phyloP scores from a whole-genome alignment of 2,113 vertebrate species.

The Hippolais icterina region DNA sequence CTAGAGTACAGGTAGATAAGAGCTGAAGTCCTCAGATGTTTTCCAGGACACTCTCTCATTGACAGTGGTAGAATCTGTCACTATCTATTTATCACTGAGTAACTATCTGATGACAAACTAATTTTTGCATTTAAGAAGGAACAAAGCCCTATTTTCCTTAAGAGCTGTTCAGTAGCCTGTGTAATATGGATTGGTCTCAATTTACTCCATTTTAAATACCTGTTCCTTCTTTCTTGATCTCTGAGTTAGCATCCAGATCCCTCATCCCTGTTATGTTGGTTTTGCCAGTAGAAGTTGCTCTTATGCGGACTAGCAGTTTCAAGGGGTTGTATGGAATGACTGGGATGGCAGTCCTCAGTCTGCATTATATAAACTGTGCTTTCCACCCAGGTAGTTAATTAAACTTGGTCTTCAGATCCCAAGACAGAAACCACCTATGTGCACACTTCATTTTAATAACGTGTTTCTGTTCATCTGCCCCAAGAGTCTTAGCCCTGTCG shows the following conservation, averaged over 20 bases:
- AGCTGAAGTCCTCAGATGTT: neutral
- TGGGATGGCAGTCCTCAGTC: neutral
- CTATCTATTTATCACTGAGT: neutral
- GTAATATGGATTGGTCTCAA: neutral
- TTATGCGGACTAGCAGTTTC: neutral
- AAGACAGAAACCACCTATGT: neutral
- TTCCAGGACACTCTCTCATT: neutral
- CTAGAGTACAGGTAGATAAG: neutral
- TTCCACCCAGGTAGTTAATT: neutral
- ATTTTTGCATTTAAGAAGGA: neutral
- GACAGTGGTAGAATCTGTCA: neutral
- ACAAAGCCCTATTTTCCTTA: neutral
- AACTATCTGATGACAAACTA: neutral
- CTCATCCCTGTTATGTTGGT: neutral
- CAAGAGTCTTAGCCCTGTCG: neutral
- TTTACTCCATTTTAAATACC: neutral
- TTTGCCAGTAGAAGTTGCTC: neutral
- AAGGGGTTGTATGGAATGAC: neutral
- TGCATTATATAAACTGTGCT: neutral
- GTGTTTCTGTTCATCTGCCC: neutral
- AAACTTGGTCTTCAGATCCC: constrained; percentile 11
- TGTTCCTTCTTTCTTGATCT: neutral
- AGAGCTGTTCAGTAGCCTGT: neutral
- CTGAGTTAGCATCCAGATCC: neutral
- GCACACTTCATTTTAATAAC: neutral